Base-by-base conservation (phyloP, 2,113 vertebrate genomes). In the Brachyhypopomus gauderio region DNA sequence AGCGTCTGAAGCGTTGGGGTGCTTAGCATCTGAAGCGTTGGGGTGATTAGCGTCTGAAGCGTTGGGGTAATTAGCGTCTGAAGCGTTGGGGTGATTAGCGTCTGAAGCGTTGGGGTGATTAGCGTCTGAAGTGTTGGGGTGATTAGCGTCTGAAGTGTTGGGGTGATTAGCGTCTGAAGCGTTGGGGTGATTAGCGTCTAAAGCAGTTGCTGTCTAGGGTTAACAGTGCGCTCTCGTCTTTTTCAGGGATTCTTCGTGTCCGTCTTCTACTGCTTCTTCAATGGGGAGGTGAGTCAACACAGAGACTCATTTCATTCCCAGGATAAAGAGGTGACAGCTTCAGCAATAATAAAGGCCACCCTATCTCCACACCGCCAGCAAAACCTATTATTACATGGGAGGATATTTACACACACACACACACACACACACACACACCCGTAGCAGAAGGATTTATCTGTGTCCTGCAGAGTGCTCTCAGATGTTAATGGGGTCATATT, bases 211-310 rank as follows among this genome's bases (percentile, higher is more conserved):
- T 66, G 48, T 71, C 25, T 81, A 52, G 36, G 52, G 48, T n/a
- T 70, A 56, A 52, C 55, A 78, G 75, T 72, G 76, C 56, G 19
- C 59, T 69, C 52, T 91, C 20, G 20, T 79, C 38, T 25, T 85
- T 92, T 16, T 5, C 93, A 99, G 97, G 97, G 98, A 17, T 99
- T 99, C 91, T 99, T 98, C 81, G 97, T 99, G 78, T 99, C 98
- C 5, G 96, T 99, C 79, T 98, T 99, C 93, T 99, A 99, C 91
- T 99, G 98, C 91, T 99, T 99, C 91, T 92, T 99, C 85, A 99
- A 99, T 30, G 97, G 97, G 63, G 98, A 99, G 97, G 98, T 99
- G 91, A 88, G 96, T 93, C 79, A 62, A 55, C 48, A 22, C 60
- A 58, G 38, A 1, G 22, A 22, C 66, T 84, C 63, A 73, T 87